Evolutionary conservation across 2,888 invertebrate species (phyloP), one percentile per base, ranked within the genome.

Genomic region (Siphonodentalium dalli): DNA sequence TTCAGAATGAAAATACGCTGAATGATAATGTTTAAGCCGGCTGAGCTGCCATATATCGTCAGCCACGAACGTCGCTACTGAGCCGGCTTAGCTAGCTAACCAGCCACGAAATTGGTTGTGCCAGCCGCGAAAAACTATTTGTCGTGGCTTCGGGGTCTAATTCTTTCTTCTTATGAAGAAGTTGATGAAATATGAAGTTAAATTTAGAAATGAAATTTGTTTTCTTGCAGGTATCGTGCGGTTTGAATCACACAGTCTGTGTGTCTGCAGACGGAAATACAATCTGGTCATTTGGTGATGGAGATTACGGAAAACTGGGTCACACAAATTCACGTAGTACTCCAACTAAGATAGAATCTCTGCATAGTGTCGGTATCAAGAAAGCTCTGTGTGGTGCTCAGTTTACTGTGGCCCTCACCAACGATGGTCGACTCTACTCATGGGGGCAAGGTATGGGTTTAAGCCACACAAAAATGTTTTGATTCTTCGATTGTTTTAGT

Each of bases 211-310:
- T n/a, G 8, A 15, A 27, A 26, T 21, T 26, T 21, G 37, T 11
- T 31, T 8, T 33, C 9, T 26, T 56, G 6, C 47, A 80, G 78
- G 86, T 87, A 18, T 83, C 87, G 7, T 88, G 87, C 77, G 88
- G 88, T 2, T 75, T 87, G 45, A 87, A 87, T 68, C 88, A 88
- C 72, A 87, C 87, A 0, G 83, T 87, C 26, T 87, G 87, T 72
- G 82, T 87, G 21, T 85, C 86, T 1, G 68, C 76, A 2, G 87
- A 87, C 71, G 87, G 87, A 1, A 79, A 82, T 65, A 83, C 79
- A 2, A 86, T 87, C 0, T 88, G 87, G 87, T 84, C 86, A 0
- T 88, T 87, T 78, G 88, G 88, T 4, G 87, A 88, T 77, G 87
- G 87, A 1, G 87, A 87, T 68, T 86, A 86, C 74, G 88, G 88